These are phyloP conservation scores for Antennarius striatus DNA, from an alignment of 2,113 vertebrate species.

Conservation along the genomic window DNA sequence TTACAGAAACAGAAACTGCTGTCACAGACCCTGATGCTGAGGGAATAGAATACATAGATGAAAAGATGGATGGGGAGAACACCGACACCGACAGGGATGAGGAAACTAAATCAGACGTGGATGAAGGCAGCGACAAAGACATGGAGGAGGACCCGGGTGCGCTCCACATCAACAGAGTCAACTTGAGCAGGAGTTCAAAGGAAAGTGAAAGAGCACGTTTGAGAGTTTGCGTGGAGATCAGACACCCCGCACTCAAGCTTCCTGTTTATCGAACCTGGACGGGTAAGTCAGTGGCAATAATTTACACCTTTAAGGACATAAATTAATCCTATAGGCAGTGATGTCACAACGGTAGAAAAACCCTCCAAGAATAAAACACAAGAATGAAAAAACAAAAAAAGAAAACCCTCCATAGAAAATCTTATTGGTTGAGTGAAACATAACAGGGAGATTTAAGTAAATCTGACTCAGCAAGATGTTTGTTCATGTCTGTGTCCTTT, in stretches of 20 bases:
- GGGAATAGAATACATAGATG: conserved; percentile 66
- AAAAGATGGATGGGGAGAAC: conserved; percentile 49
- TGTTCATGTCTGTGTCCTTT: conserved; percentile 28
- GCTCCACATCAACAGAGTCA: conserved; percentile 71
- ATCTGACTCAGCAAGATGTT: conserved; percentile 20
- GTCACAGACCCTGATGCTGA: conserved; percentile 57
- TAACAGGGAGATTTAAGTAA: not conserved
- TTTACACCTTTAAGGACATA: too few relatives aligned
- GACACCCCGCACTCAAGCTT: conserved; percentile 74
- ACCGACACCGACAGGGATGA: conserved; percentile 33
- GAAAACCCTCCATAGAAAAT: not conserved
- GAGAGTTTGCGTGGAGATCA: conserved; percentile 77
- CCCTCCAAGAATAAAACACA: too few relatives aligned
- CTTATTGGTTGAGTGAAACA: not conserved
- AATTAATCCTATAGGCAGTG: too few relatives aligned
- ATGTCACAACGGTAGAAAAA: too few relatives aligned
- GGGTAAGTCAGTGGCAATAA: conserved; percentile 50
- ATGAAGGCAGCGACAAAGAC: conserved; percentile 41
- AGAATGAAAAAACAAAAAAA: too few relatives aligned
- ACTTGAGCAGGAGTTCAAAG: conserved; percentile 26
- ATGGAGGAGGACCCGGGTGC: conserved; percentile 17
- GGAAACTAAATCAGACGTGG: conserved; percentile 35
- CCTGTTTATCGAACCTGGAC: conserved; percentile 78
- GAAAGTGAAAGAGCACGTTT: conserved; percentile 45
- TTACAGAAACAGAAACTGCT: conserved; percentile 64